Evolutionary conservation across 1,140 invertebrate genomes (phyloP), one percentile per base, ranked within the genome.

Genomic region (Kradibia gibbosae): DNA sequence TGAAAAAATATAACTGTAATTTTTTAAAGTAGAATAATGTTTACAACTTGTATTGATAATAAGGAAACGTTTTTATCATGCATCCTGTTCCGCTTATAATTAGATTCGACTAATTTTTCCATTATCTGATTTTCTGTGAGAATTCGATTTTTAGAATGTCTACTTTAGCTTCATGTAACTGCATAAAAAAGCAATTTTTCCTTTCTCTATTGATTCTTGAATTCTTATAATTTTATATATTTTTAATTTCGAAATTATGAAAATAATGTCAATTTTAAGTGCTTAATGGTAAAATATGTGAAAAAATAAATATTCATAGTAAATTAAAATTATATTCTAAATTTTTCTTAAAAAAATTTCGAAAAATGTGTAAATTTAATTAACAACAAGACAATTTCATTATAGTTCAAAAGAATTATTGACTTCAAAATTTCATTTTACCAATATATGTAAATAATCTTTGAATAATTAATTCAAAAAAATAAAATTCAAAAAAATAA

Each of bases 151-250:
- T 42, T 31, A 48, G 11, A n/a, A 2, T 31, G n/a, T 7, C 65
- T n/a, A n/a, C 20, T 17, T 22, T 22, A 67, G 34, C n/a, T 31
- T 71, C 48, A 31, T 28, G 13, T 1, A 2, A 17, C 1, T 11
- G 70, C 13, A 28, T 39, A 48, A 36, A 1, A 71, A 28, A 67
- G 50, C 4, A 20, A 75, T 17, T 31, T 7, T 48, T 48, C 25
- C 25, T 60, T 76, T 55, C 55, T 45, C 31, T 48, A 53, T 34
- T 28, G 55, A 25, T 31, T 71, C 2, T 60, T 36, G 60, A 74
- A 80, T 80, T 80, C 65, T 65, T 53, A 53, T 45, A 67, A 75
- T 80, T 80, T 53, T 67, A 8, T n/a, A n/a, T n/a, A 3, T 80
- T 80, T 39, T 48, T 8, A 17, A 15, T 22, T 31, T 28, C n/a